Percentiles rank a stretch among this genome's conserved stretches.
Evolutionary conservation across 2,888 invertebrate species (phyloP).

Genomic region (Marasmarcha lunaedactyla): DNA sequence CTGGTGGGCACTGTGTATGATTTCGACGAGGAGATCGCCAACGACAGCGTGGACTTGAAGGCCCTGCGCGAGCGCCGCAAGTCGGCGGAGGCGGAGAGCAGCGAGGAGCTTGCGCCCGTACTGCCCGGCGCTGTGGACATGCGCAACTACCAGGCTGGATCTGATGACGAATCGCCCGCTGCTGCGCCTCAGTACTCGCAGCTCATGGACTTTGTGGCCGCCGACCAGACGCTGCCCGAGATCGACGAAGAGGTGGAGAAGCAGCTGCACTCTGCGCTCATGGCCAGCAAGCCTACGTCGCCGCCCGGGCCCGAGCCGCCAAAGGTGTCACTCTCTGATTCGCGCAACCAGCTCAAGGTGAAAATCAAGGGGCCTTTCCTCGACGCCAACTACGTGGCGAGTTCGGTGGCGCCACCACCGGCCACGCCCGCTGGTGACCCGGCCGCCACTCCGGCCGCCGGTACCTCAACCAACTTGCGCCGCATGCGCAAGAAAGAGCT

Average conservation of each 20-base stretch:
- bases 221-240: slow-evolving; percentile 78
- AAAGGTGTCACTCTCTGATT: slow-evolving; percentile 82
- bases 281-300: slow-evolving; percentile 50
- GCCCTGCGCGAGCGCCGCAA: slow-evolving; percentile 83
- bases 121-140: slow-evolving; percentile 91
- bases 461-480: slow-evolving; percentile 77
- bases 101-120: slow-evolving; percentile 54
- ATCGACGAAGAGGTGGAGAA: slow-evolving; percentile 86
- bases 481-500: slow-evolving; percentile 93
- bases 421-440: slow-evolving; percentile 59
- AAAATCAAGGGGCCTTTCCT: slow-evolving; percentile 92
- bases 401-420: slow-evolving; percentile 68
- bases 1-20: slow-evolving; percentile 90
- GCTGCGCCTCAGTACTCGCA: slow-evolving; percentile 70
- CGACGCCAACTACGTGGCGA: slow-evolving; percentile 79
- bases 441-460: slow-evolving; percentile 38
- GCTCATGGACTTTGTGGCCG: slow-evolving; percentile 75
- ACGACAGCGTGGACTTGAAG: slow-evolving; percentile 80
- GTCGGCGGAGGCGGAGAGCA: slow-evolving; percentile 73
- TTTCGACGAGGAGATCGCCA: slow-evolving; percentile 85
- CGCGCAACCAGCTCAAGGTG: slow-evolving; percentile 87
- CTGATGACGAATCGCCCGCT: slow-evolving; percentile 11
- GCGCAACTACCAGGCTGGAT: slow-evolving; percentile 82
- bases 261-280: slow-evolving; percentile 76
- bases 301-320: slow-evolving; percentile 41